phyloP scores from a whole-genome alignment of 2,113 vertebrate species.

The Gadus chalcogrammus region DNA sequence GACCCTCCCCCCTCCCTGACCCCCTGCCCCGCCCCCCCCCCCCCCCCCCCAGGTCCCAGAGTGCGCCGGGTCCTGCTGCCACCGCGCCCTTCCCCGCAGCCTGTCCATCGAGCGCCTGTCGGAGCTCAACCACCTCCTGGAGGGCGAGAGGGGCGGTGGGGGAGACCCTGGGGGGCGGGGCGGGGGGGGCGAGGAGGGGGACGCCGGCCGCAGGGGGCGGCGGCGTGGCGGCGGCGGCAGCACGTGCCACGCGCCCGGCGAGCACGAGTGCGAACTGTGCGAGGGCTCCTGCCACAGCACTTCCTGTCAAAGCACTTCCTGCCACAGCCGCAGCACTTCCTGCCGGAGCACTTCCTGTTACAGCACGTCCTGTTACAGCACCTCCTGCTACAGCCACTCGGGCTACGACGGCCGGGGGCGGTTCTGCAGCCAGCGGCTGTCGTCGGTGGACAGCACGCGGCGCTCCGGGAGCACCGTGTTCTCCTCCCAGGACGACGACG shows the following conservation, averaged over 20 bases:
- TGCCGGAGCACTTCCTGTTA: slow-evolving; percentile 95
- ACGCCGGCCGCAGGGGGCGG: slow-evolving; percentile 4
- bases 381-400: slow-evolving; percentile 90
- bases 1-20: no score
- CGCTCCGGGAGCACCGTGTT: slow-evolving; percentile 96
- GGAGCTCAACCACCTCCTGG: slow-evolving; percentile 75
- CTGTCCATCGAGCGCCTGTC: slow-evolving; percentile 77
- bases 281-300: slow-evolving; percentile 92
- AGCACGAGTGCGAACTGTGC: slow-evolving; percentile 87
- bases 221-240: slow-evolving; percentile 59
- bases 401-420: slow-evolving; percentile 82
- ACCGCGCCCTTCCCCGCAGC: slow-evolving; percentile 66
- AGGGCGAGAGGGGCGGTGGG: slow-evolving; percentile 66
- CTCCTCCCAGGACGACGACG: slow-evolving; percentile 94
- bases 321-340: slow-evolving; percentile 82
- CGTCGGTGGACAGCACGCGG: slow-evolving; percentile 92
- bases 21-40: no score
- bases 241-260: slow-evolving; percentile 72
- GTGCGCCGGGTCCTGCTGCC: slow-evolving; percentile 66
- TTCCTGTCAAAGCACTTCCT: slow-evolving; percentile 92
- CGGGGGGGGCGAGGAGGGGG: no score
- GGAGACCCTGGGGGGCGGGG: slow-evolving; percentile 36
- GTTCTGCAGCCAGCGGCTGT: slow-evolving; percentile 91
- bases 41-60: slow-evolving; percentile 53
- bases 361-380: slow-evolving; percentile 91